Conservation (phyloP, 1,140 invertebrate species). For the Muscidifurax raptorellus region DNA sequence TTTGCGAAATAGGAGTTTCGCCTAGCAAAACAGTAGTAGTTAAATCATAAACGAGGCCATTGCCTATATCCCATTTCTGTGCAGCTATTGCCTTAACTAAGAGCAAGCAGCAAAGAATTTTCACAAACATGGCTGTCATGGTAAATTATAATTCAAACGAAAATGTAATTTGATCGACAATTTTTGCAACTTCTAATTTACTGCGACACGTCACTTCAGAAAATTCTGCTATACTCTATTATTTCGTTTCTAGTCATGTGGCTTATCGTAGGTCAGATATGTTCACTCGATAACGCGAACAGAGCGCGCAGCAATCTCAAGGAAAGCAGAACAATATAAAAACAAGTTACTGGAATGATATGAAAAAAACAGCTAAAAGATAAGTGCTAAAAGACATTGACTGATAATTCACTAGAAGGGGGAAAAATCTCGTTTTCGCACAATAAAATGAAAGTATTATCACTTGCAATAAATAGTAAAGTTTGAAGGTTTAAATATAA, state of each 20-base stretch:
- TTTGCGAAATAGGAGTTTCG: constrained; percentile 68
- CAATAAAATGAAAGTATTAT: neutral
- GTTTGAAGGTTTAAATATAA: neutral
- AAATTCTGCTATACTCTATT: neutral
- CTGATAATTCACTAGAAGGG: neutral
- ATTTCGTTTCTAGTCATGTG: neutral
- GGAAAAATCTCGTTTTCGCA: neutral
- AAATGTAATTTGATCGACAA: neutral
- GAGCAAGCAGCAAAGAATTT: neutral
- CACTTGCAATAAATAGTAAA: neutral
- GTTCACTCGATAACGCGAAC: neutral
- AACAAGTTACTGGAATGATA: constrained; percentile 5
- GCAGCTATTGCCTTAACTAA: neutral
- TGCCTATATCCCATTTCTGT: constrained; percentile 67
- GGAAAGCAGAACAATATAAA: constrained; percentile 19
- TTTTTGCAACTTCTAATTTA: neutral
- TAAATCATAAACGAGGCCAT: constrained; percentile 70
- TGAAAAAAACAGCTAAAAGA: constrained; percentile 1
- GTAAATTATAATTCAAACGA: neutral
- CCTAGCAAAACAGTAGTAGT: constrained; percentile 75
- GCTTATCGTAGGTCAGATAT: constrained; percentile 3
- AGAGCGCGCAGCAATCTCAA: neutral
- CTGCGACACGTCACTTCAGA: neutral
- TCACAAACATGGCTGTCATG: neutral
- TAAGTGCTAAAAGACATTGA: neutral